These are phyloP conservation scores for Gymnothorax javanicus DNA, from an alignment of 2,797 vertebrate species.

Conservation along the genomic window DNA sequence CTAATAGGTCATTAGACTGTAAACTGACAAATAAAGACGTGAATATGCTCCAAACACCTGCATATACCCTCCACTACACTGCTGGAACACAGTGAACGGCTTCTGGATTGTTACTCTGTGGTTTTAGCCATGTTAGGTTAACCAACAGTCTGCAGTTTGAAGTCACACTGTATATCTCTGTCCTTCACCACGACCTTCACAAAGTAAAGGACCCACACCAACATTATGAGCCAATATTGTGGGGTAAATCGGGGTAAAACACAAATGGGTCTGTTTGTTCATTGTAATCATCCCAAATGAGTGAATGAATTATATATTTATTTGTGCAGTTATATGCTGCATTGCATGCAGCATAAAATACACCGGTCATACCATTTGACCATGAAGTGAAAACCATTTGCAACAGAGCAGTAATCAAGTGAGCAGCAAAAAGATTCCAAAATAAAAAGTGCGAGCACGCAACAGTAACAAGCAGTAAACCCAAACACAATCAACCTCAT, in stretches of 20 bases:
- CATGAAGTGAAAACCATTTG: too few species aligned
- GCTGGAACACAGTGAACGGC: neutral
- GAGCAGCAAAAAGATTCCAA: neutral
- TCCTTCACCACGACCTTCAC: neutral
- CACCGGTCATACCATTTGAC: too few species aligned
- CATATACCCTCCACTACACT: too few species aligned
- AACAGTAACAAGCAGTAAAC: neutral
- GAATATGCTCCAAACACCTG: too few species aligned
- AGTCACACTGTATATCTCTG: neutral
- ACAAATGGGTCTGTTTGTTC: too few species aligned
- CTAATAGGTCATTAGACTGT: too few species aligned
- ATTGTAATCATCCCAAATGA: too few species aligned
- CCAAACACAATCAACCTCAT: neutral
- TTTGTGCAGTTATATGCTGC: too few species aligned
- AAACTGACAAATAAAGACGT: too few species aligned
- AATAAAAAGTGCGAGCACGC: neutral
- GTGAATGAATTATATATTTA: too few species aligned
- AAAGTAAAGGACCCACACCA: neutral
- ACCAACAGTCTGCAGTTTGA: neutral
- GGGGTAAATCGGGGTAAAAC: neutral
- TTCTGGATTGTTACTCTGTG: neutral
- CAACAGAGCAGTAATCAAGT: neutral
- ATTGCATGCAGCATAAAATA: too few species aligned
- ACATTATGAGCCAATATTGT: neutral
- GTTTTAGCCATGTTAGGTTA: neutral